Conservation (phyloP, 2,113 vertebrate genomes). For the Haemorhous mexicanus region DNA sequence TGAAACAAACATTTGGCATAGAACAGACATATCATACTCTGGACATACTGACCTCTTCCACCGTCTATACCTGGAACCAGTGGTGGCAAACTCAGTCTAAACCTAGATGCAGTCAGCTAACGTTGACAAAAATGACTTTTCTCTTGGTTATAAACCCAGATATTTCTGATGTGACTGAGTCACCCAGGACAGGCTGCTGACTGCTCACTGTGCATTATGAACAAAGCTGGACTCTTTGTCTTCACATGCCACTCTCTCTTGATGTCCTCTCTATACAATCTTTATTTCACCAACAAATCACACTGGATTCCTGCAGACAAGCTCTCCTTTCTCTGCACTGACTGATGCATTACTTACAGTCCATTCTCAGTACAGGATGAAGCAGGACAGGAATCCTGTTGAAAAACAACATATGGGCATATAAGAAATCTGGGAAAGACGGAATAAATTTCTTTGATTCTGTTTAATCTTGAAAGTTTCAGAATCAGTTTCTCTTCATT, state of each 20-base stretch:
- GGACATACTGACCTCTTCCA: background rate
- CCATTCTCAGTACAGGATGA: background rate
- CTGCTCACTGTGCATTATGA: background rate
- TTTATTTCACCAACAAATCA: background rate
- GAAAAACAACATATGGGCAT: background rate
- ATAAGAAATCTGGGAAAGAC: background rate
- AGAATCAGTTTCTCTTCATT: background rate
- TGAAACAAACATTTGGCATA: background rate
- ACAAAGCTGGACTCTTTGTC: background rate
- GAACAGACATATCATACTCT: background rate
- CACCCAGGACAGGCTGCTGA: background rate
- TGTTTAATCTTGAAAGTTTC: background rate
- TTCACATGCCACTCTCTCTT: background rate
- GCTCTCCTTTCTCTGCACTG: background rate
- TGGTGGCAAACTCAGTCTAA: background rate
- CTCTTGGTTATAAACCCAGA: background rate
- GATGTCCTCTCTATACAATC: background rate
- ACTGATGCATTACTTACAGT: background rate
- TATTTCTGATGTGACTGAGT: background rate
- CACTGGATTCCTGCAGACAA: background rate
- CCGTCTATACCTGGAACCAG: background rate
- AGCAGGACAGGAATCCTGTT: background rate
- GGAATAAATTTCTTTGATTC: background rate
- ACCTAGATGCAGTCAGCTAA: background rate
- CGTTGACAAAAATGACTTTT: background rate